Conservation (phyloP, 2,113 vertebrate species). For the Oreochromis tanganicae region DNA sequence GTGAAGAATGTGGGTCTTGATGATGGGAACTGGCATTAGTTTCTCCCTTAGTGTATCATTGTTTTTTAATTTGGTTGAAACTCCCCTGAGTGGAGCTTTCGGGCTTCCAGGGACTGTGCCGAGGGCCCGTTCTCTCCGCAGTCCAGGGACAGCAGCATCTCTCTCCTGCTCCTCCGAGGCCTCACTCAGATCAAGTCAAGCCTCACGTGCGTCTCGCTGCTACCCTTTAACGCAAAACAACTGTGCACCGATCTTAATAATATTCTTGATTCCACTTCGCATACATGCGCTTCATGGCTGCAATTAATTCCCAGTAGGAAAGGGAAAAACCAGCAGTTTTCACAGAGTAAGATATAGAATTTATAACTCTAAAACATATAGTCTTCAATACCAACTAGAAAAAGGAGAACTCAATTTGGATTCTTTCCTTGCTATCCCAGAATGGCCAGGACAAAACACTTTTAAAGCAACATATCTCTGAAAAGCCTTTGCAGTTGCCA, state of each 20-base stretch:
- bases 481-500: neutral
- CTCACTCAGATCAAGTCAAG: constrained; percentile 33
- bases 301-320: constrained; percentile 55
- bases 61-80: constrained; percentile 72
- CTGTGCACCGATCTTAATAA: constrained; percentile 44
- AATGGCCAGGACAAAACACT: neutral
- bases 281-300: constrained; percentile 13
- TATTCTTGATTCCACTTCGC: constrained; percentile 47
- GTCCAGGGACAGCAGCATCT: constrained; percentile 41
- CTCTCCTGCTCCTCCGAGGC: constrained; percentile 42
- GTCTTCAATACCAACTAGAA: neutral
- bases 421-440: neutral
- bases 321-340: constrained; percentile 25
- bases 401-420: constrained; percentile 32
- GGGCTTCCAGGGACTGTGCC: constrained; percentile 56
- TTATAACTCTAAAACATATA: constrained; percentile 36
- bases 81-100: constrained; percentile 43
- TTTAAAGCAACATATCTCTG: neutral
- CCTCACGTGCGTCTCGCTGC: constrained; percentile 20
- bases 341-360: constrained; percentile 18
- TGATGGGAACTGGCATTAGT: constrained; percentile 70
- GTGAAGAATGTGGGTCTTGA: constrained; percentile 71
- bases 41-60: constrained; percentile 64
- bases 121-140: constrained; percentile 13
- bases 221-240: constrained; percentile 34